These are phyloP conservation scores for Drosophila anomelani DNA, from an alignment of 2,888 invertebrate species.

Conservation along the genomic window DNA sequence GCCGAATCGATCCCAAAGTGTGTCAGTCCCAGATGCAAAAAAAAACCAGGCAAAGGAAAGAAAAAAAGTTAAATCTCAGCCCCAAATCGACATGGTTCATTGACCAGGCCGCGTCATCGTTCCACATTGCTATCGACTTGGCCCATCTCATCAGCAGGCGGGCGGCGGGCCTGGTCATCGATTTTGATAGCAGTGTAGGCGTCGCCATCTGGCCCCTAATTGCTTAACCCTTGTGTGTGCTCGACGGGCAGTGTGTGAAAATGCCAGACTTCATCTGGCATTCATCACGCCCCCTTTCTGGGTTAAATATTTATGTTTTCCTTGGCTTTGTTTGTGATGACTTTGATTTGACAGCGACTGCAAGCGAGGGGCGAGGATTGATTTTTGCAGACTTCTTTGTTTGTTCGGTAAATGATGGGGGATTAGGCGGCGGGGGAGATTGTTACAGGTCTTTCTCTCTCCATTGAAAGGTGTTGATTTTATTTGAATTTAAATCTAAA, in stretches of 20 bases:
- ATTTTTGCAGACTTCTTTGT: constrained; percentile 6
- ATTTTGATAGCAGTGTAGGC: constrained; percentile 44
- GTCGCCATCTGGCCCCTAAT: constrained; percentile 44
- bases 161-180: constrained; percentile 35
- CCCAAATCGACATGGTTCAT: constrained; percentile 58
- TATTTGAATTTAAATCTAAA: not conserved
- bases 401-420: not conserved
- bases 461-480: no score
- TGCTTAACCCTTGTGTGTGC: constrained; percentile 63
- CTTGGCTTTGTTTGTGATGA: constrained; percentile 23
- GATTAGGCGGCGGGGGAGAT: not conserved
- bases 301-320: constrained; percentile 33
- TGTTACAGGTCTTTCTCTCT: not conserved
- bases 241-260: constrained; percentile 34
- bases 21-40: constrained; percentile 63
- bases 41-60: not conserved
- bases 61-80: constrained; percentile 2
- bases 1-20: constrained; percentile 37
- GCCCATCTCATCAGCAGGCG: constrained; percentile 15
- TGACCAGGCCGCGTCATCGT: constrained; percentile 63
- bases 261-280: constrained; percentile 36
- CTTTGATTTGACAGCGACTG: constrained; percentile 34
- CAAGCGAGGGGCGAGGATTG: not conserved
- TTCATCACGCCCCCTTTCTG: constrained; percentile 23
- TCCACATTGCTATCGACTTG: constrained; percentile 43